Base-by-base conservation (phyloP, 2,797 vertebrate genomes). In the Tamandua tetradactyla region DNA sequence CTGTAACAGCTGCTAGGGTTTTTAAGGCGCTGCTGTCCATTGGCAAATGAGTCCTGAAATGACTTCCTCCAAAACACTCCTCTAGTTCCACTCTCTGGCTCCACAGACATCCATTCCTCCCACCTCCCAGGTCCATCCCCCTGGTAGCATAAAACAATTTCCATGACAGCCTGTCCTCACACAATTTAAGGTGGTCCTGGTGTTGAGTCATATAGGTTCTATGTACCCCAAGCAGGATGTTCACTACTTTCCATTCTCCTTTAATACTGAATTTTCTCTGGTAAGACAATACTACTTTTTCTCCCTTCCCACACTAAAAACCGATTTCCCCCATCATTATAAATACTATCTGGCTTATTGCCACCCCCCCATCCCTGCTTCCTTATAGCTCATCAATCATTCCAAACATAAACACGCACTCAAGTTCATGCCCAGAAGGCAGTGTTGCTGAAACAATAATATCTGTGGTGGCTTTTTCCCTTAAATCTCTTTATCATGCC, bases 101-200 rank as follows among this genome's bases (percentile, higher is more conserved):
- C 47, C 61, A 92, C 57, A 95, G 88, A 94, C 40, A 75, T 66
- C 25, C 42, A 44, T 92, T 49, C 47, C 72, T 89, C 35, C 22
- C 96, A 98, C 47, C 72, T 89, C 35, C 22, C 96, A 98, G 98
- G 98, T 96, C 98, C 97, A 97, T 98, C 94, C 97, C 98, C 97
- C 98, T 98, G 90, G 97, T 97, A 98, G 98, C 98, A 98, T 98
- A 99, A 98, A 98, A 96, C 98, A 97, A 99, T 99, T 98, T 98
- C 99, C 96, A 97, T 97, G 97, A 95, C 92, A 96, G 98, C 96
- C 22, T 86, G 94, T 96, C 92, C 93, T 98, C 96, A 98, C 85
- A 83, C 74, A 68, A 87, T 92, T 91, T 96, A 95, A 98, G 98
- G 98, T 98, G 92, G 96, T 96, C 95, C 79, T 82, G 64, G 35